These are phyloP conservation scores for Thymelicus sylvestris DNA, from an alignment of 2,888 invertebrate species.

Conservation along the genomic window DNA sequence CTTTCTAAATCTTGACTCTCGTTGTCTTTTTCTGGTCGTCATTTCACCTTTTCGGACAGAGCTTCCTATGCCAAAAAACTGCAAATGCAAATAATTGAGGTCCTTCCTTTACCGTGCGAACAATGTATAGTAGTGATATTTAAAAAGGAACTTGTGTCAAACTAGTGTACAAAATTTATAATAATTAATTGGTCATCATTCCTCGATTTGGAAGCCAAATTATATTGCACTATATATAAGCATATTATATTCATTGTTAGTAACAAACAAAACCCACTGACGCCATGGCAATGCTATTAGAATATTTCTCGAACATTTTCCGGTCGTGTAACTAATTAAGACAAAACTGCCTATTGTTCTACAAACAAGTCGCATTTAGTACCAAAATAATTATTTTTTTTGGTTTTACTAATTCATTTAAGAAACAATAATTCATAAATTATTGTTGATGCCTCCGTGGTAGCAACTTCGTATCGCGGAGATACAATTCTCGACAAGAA, in stretches of 20 bases:
- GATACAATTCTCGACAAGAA: background rate
- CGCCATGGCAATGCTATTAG: constrained; percentile 17
- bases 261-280: constrained; percentile 15
- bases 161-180: background rate
- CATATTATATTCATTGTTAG: constrained; percentile 19
- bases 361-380: constrained; percentile 17
- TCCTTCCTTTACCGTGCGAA: too few relatives aligned
- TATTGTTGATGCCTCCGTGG: background rate
- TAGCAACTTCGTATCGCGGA: background rate
- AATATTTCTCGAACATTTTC: constrained; percentile 29
- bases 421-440: constrained; percentile 1
- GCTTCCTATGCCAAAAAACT: too few relatives aligned
- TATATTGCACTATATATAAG: background rate
- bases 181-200: background rate
- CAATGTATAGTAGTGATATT: too few relatives aligned
- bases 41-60: too few relatives aligned
- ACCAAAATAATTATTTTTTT: constrained; percentile 32
- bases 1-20: too few relatives aligned
- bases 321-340: constrained; percentile 27
- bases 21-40: too few relatives aligned
- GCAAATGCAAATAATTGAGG: background rate
- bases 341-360: constrained; percentile 33
- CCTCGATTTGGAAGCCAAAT: background rate
- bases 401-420: background rate
- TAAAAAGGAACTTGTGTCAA: too few relatives aligned